Conservation (phyloP, 2,113 vertebrate species). For the Misgurnus mizolepis region DNA sequence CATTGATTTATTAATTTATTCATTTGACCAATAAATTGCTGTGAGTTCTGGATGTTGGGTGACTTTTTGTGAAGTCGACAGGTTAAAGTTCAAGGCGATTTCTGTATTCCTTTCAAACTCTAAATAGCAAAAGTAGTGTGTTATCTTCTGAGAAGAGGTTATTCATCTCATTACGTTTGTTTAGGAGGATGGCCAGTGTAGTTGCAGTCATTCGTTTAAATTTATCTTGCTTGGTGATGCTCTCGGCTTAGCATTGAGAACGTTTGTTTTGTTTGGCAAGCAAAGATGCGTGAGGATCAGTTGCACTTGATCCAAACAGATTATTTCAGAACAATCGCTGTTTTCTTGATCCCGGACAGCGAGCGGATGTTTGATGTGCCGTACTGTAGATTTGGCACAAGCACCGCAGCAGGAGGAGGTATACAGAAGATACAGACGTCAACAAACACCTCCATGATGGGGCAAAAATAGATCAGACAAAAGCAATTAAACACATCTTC, state of each 20-base stretch:
- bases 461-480: constrained; percentile 9
- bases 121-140: not conserved
- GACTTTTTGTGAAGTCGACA: not conserved
- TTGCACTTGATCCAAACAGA: not conserved
- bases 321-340: not conserved
- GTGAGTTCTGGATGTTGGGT: not conserved
- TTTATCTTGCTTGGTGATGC: not conserved
- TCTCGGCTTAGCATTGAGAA: not conserved
- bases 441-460: not conserved
- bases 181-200: not conserved
- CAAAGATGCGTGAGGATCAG: not conserved
- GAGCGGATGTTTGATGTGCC: not conserved
- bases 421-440: not conserved
- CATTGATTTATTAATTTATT: no score
- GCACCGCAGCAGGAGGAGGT: no score
- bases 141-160: not conserved
- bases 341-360: not conserved
- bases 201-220: not conserved
- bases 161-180: not conserved
- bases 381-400: not conserved
- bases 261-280: constrained; percentile 29
- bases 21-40: no score
- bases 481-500: not conserved
- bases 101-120: no score
- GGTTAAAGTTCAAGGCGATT: not conserved